Conservation (phyloP, 2,797 vertebrate genomes). For the Threskiornis aethiopicus region DNA sequence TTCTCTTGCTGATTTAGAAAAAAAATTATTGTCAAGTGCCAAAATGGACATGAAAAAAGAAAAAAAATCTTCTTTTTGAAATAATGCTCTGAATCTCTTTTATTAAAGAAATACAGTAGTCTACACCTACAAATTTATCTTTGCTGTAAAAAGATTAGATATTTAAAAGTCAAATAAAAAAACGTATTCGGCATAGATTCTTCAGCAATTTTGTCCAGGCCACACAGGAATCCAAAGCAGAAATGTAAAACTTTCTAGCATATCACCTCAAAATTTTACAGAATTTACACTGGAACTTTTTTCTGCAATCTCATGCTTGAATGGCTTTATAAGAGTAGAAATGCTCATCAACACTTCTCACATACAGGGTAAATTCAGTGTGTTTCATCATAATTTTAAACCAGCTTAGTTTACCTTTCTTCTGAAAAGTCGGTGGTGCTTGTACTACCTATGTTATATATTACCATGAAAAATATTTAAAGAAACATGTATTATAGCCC, state of each 20-base stretch:
- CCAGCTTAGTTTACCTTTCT: background rate
- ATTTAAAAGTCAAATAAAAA: background rate
- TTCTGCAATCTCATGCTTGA: background rate
- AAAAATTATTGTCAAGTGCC: background rate
- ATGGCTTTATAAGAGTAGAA: background rate
- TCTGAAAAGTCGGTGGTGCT: background rate
- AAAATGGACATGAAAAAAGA: background rate
- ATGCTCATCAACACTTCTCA: background rate
- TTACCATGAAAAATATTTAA: background rate
- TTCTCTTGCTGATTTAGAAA: background rate
- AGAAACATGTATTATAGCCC: background rate
- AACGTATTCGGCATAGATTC: background rate
- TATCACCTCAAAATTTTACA: background rate
- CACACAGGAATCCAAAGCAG: background rate
- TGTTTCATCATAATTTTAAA: background rate
- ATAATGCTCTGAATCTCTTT: background rate
- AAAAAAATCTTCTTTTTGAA: background rate
- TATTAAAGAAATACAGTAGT: background rate
- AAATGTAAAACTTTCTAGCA: background rate
- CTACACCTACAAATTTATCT: background rate
- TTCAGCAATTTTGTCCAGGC: background rate
- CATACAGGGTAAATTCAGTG: background rate
- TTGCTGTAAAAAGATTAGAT: background rate
- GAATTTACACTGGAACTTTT: background rate
- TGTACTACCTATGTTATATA: background rate